Evolutionary conservation across 2,888 invertebrate genomes (phyloP).

Genomic region (Aphodius sticticus): DNA sequence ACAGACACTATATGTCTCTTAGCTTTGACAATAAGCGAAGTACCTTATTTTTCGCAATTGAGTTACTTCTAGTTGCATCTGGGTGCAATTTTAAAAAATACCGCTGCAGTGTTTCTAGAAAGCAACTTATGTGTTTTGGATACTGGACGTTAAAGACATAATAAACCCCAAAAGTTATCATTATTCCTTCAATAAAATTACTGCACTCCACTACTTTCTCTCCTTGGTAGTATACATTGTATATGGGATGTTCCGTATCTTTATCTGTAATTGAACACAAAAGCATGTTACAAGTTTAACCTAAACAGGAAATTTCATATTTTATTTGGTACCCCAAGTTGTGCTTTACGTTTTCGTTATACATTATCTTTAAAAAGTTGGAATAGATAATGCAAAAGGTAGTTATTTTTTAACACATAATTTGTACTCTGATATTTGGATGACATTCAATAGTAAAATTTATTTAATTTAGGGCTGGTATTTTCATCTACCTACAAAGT

Average conservation of each 20-base stretch:
- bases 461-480: no score
- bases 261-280: neutral
- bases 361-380: no score
- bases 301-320: neutral
- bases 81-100: neutral
- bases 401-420: no score
- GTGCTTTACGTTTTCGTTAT: neutral
- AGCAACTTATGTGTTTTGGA: neutral
- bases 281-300: neutral
- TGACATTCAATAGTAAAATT: no score
- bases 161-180: neutral
- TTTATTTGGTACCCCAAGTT: neutral
- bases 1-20: neutral
- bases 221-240: neutral
- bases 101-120: neutral
- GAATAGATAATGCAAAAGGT: no score
- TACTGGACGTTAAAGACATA: neutral
- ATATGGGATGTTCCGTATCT: neutral
- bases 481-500: no score
- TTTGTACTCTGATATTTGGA: no score
- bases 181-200: neutral
- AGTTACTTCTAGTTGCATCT: neutral
- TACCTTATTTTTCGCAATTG: neutral
- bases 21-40: neutral
- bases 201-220: neutral